A percentile compares a stretch with the other conserved stretches of the same genome.
Conservation (phyloP, 2,113 vertebrate species). For the Circaetus gallicus region DNA sequence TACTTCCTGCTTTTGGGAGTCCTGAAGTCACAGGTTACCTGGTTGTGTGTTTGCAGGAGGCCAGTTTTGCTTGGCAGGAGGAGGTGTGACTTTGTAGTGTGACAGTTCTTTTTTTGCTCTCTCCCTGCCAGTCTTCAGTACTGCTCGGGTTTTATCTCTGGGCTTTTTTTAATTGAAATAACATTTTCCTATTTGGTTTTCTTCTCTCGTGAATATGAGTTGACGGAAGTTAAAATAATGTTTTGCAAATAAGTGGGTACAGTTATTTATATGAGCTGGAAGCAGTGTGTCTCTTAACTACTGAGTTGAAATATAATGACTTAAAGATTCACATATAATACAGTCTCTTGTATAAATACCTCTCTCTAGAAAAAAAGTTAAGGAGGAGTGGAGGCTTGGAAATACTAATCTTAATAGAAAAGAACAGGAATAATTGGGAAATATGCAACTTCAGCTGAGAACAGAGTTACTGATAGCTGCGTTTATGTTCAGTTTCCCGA, state of each 20-base stretch:
- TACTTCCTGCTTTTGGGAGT: not conserved
- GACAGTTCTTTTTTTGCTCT: not conserved
- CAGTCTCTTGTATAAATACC: not conserved
- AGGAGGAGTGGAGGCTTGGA: not conserved
- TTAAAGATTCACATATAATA: not conserved
- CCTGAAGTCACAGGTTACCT: not conserved
- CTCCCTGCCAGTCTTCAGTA: not conserved
- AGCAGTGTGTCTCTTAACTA: not conserved
- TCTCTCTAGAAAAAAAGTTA: not conserved
- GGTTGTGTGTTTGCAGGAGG: not conserved
- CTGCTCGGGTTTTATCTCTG: not conserved
- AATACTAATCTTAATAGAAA: conserved; percentile 7
- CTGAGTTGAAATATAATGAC: not conserved
- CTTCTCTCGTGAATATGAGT: not conserved
- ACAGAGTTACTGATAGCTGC: not conserved
- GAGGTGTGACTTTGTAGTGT: not conserved
- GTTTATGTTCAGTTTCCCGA: not conserved
- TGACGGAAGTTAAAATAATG: not conserved
- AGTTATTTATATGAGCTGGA: not conserved
- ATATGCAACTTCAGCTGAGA: not conserved
- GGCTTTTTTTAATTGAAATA: not conserved
- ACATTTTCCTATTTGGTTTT: not conserved
- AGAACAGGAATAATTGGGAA: conserved; percentile 26
- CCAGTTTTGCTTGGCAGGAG: not conserved
- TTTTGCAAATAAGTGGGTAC: not conserved